A percentile compares a stretch with the other conserved stretches of the same genome.
Evolutionary conservation across 2,113 vertebrate genomes (phyloP).

Genomic region (Ophthalmolycus amberensis): DNA sequence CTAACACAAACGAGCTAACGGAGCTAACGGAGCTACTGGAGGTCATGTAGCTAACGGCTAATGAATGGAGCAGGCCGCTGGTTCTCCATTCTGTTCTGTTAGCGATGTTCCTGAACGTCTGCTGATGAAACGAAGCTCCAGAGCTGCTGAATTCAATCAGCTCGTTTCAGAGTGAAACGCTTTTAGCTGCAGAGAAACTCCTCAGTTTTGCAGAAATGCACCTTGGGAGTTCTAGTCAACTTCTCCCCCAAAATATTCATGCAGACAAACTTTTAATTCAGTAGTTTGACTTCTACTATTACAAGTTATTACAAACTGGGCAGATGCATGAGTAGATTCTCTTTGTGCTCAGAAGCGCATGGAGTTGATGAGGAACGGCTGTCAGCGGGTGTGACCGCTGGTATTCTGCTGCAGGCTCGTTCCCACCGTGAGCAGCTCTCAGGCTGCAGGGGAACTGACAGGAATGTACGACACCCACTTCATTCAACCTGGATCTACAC

Average conservation of each 20-base stretch:
- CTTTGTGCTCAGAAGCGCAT: too few species aligned
- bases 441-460: constrained; percentile 18
- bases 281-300: neutral
- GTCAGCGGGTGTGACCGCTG: constrained; percentile 9
- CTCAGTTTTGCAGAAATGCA: neutral
- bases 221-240: neutral
- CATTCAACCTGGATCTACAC: neutral
- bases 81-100: too few species aligned
- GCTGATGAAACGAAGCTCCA: too few species aligned
- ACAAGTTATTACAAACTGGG: neutral
- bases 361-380: too few species aligned
- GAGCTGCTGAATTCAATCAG: neutral
- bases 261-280: neutral
- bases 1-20: too few species aligned
- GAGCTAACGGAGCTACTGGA: too few species aligned
- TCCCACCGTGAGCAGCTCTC: constrained; percentile 15
- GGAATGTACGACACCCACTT: constrained; percentile 15
- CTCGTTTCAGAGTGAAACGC: too few species aligned
- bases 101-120: too few species aligned
- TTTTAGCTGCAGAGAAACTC: too few species aligned
- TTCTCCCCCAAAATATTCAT: too few species aligned
- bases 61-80: too few species aligned
- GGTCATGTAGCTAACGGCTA: too few species aligned
- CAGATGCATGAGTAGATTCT: neutral
- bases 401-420: constrained; percentile 36